Evolutionary conservation across 92 coral and sea anemone genomes (phyloP).

Genomic region (Desmophyllum pertusum): DNA sequence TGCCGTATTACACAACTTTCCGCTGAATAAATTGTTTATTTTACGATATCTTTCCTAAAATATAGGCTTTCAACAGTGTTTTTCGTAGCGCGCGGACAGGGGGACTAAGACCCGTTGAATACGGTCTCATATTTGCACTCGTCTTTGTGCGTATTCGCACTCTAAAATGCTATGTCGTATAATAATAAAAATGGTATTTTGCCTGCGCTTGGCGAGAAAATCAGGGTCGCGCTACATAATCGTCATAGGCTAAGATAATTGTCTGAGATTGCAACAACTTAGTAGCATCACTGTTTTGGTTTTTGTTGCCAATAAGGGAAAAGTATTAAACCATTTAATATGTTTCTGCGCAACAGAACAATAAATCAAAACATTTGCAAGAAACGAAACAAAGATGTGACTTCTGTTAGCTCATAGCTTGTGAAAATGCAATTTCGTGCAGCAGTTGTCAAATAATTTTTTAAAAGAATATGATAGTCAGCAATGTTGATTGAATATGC

Average conservation of each 20-base stretch:
- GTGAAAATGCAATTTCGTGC: background rate
- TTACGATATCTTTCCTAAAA: too few species aligned
- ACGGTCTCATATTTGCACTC: too few species aligned
- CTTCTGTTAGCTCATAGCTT: background rate
- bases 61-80: too few species aligned
- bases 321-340: too few species aligned
- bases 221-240: background rate
- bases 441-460: background rate
- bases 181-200: too few species aligned
- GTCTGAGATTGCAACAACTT: background rate
- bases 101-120: too few species aligned
- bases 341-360: background rate
- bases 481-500: conserved; percentile 7
- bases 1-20: too few species aligned
- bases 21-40: too few species aligned
- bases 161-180: too few species aligned
- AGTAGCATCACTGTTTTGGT: background rate
- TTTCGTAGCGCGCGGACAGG: too few species aligned
- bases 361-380: background rate
- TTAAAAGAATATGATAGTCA: background rate
- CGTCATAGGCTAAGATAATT: background rate
- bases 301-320: background rate
- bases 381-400: background rate
- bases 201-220: background rate
- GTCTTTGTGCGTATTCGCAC: too few species aligned